Evolutionary conservation across 2,113 vertebrate genomes (phyloP), one percentile per base, ranked within the genome.

Genomic region (Corvus moneduloides): DNA sequence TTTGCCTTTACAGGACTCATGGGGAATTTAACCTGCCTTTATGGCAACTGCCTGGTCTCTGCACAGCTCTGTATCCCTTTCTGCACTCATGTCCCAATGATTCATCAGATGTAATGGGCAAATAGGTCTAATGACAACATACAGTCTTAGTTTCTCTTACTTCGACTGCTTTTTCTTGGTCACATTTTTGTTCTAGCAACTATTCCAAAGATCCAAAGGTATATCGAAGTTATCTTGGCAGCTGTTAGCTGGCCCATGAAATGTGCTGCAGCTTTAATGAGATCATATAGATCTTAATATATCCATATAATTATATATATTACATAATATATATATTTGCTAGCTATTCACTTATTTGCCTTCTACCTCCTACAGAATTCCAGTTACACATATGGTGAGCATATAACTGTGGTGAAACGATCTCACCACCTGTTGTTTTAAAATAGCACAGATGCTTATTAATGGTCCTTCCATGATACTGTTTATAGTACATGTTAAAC

Each of bases 401-500:
- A 78, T 78, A 92, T 95, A 96, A 88, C 85, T 95, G 79, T 89
- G 90, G 96, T 83, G 94, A 97, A 96, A 96, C 13, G 69, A 97
- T 96, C 87, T 93, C 82, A 51, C 95, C 95, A 96, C 96, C 93
- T 96, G 96, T 96, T 96, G 95, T 96, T 97, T 75, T 93, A 96
- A 96, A 97, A 96, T 97, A 94, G 90, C 79, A 71, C 68, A 90
- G 61, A 96, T 96, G 79, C 94, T 93, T 96, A 96, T 97, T 96
- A 97, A 95, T 95, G 93, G 85, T 74, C 90, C 92, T 94, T 89
- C 85, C 82, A 90, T 88, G 94, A 88, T 91, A 62, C 95, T 81
- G 79, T 97, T 97, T 96, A 93, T 96, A 96, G 95, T 80, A 84
- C 64, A 63, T 75, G 75, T 93, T 94, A 96, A 97, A 90, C 79